Conservation (phyloP, 2,113 vertebrate species). For the Calidris pugnax region DNA sequence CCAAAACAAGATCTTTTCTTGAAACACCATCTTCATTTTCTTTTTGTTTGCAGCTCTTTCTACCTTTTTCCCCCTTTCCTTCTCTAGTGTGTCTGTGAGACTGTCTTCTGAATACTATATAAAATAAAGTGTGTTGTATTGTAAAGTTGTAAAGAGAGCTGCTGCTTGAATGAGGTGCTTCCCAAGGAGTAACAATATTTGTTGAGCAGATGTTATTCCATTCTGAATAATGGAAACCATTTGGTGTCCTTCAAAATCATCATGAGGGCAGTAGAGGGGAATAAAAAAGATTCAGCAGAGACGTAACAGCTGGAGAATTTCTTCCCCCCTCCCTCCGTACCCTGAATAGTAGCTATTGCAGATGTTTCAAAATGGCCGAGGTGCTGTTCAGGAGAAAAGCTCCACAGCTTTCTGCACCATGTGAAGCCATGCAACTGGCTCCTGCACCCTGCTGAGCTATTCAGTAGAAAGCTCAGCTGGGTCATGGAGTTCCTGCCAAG, state of each 20-base stretch:
- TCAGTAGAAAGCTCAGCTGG: slow-evolving; percentile 64
- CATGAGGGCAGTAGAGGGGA: slow-evolving; percentile 27
- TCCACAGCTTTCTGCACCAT: slow-evolving; percentile 47
- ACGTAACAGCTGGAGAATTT: slow-evolving; percentile 65
- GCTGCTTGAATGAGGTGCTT: slow-evolving; percentile 66
- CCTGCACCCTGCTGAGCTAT: slow-evolving; percentile 62
- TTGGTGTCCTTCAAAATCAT: slow-evolving; percentile 70
- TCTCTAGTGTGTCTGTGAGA: not conserved
- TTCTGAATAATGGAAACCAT: slow-evolving; percentile 70
- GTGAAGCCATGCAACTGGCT: slow-evolving; percentile 55
- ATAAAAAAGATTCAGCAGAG: slow-evolving; percentile 59
- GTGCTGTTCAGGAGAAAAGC: slow-evolving; percentile 66
- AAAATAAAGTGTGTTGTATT: slow-evolving; percentile 10
- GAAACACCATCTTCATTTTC: not conserved
- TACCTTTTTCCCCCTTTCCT: not conserved
- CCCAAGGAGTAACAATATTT: slow-evolving; percentile 63
- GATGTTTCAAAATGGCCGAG: slow-evolving; percentile 66
- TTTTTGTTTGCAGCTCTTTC: not conserved
- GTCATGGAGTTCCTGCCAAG: slow-evolving; percentile 63
- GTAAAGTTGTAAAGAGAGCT: slow-evolving; percentile 48
- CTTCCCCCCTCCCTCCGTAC: not conserved
- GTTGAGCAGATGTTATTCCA: slow-evolving; percentile 69
- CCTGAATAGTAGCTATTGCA: slow-evolving; percentile 60
- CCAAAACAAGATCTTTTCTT: not conserved
- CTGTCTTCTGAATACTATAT: not conserved